Percentiles rank a stretch among this genome's conserved stretches.
phyloP scores from a whole-genome alignment of 1,140 invertebrate species.

The Plectus sambesii region DNA sequence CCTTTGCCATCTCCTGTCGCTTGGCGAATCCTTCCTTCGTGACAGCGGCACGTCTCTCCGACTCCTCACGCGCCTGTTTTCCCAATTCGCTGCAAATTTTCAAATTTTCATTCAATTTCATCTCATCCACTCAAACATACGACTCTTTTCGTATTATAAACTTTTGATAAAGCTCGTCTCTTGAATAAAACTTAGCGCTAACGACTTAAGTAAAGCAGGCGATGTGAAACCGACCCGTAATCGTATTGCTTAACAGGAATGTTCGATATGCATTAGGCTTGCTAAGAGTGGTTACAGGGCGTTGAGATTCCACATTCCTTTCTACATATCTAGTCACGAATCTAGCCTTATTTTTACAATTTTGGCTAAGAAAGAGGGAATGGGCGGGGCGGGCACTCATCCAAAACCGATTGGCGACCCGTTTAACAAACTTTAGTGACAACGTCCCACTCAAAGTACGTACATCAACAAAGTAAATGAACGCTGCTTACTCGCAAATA shows the following conservation, averaged over 20 bases:
- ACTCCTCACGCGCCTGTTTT: slow-evolving; percentile 61
- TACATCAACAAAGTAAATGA: not conserved
- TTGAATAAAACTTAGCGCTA: too few relatives aligned
- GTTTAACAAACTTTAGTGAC: slow-evolving; percentile 23
- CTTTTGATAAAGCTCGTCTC: too few relatives aligned
- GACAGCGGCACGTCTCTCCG: slow-evolving; percentile 60
- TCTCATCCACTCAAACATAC: not conserved
- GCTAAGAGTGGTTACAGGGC: too few relatives aligned
- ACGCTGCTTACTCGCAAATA: slow-evolving; percentile 48
- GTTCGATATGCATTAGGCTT: too few relatives aligned
- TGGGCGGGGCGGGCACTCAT: too few relatives aligned
- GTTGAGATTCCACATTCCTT: too few relatives aligned
- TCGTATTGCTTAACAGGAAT: too few relatives aligned
- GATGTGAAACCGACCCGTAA: too few relatives aligned
- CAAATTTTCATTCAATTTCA: slow-evolving; percentile 42
- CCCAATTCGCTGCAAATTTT: slow-evolving; percentile 65
- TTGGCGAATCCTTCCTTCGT: slow-evolving; percentile 66
- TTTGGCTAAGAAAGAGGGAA: not conserved
- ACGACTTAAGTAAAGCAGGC: too few relatives aligned
- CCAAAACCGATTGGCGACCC: too few relatives aligned
- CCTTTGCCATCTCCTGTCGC: slow-evolving; percentile 61
- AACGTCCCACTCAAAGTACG: slow-evolving; percentile 19
- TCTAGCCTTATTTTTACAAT: too few relatives aligned
- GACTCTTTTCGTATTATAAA: not conserved
- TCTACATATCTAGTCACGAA: too few relatives aligned